Base-by-base conservation (phyloP, 2,888 invertebrate genomes). In the Drosophila picticornis region DNA sequence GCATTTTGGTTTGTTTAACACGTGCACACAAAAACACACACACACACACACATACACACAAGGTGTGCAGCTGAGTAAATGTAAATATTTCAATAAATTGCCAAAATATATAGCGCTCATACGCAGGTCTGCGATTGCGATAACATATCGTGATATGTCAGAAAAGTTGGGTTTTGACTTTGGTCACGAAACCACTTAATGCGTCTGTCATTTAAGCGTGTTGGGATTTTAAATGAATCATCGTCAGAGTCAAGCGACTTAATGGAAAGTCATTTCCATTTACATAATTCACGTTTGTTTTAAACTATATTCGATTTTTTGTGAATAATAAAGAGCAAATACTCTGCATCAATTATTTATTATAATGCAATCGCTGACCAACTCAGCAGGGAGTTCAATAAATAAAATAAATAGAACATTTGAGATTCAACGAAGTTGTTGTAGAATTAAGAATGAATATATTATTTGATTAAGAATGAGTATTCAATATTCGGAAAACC, bases 1-100 rank as follows among this genome's bases (percentile, higher is more conserved):
- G 57, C 60, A 72, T 72, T 76, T 70, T 56, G 55, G 51, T 65
- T 71, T 74, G 55, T 62, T 70, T 36, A 67, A 70, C 51, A 52
- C 46, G 27, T 36, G 52, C 36, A 51, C 48, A 55, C 11, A 27
- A 22, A 27, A 25, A 22, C 25, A 52, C 16, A 22, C 50, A 55
- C 25, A 22, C 3, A 31, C 32, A 31, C 43, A 43, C 31, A 50
- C 10, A 57, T n/a, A 11, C 13, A 52, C 50, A 38, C 13, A 46
- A 36, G 22, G 36, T 27, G 13, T 11, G 55, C 36, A 27, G 27
- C 27, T 27, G 55, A 46, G 25, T 9, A 29, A 29, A 5, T 27
- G 40, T 25, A 50, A 36, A 67, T 55, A 34, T 55, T 66, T 48
- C 11, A 51, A 61, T 22, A 60, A 51, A 61, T 71, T 61, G 29